Base-by-base conservation (phyloP, 2,888 invertebrate genomes). In the Agonopterix heracliana region DNA sequence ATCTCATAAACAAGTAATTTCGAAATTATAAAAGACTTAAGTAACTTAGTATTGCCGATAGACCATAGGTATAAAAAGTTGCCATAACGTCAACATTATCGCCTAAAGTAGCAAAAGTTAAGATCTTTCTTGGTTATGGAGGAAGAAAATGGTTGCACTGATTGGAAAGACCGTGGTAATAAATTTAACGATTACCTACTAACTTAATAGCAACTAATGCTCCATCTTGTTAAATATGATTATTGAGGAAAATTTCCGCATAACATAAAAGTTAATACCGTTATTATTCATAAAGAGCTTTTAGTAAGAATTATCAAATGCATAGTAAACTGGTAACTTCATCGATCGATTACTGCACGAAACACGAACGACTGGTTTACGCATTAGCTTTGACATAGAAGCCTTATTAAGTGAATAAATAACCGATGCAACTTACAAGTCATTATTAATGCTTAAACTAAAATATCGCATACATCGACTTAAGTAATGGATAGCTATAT, bases 331-430 rank as follows among this genome's bases (percentile, higher is more conserved):
- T 12, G 12, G 13, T 12, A 12, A 12, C 41, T 41, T 63, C 65
- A 61, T 68, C 66, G 61, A 64, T 64, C 62, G 60, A 59, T 66
- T 61, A 56, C 56, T 36, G 44, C 40, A 9, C 48, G 54, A 53
- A 62, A 67, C 71, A 59, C 41, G 47, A 44, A 45, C 53, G 61
- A 77, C 75, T 64, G 67, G 75, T 71, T 71, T 66, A 55, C 60
- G 59, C 65, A 68, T 72, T 68, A 67, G 66, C 65, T 70, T 59
- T 71, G 74, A 73, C 73, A 76, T 66, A 73, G 67, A 73, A 66
- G 68, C 62, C 66, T 66, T 64, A 63, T 70, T 69, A 65, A 56
- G 59, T 60, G 61, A 64, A 66, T 67, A 60, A 64, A 66, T 66
- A 57, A 56, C 53, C 58, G 60, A 60, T 64, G 63, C 52, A 46